phyloP scores from a whole-genome alignment of 2,888 invertebrate species.

The Heliconius ismenius region DNA sequence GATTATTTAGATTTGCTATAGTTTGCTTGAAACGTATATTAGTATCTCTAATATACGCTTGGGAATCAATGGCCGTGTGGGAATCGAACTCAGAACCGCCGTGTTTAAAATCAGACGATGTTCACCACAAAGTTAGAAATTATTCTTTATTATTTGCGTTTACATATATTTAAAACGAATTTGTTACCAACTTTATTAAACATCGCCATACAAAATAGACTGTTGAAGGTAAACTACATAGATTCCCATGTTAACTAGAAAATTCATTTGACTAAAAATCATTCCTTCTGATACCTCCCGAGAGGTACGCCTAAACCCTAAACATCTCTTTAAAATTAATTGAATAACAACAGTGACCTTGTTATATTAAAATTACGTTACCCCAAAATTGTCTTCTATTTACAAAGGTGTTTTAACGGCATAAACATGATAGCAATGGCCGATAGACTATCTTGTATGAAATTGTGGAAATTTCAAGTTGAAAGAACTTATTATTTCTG shows the following conservation, averaged over 20 bases:
- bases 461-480: not conserved
- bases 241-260: not conserved
- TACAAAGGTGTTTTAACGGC: not conserved
- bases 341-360: not conserved
- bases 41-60: no score
- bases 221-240: not conserved
- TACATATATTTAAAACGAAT: no score
- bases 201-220: not conserved
- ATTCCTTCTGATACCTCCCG: not conserved
- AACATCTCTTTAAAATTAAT: not conserved
- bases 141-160: no score
- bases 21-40: no score
- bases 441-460: not conserved
- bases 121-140: no score
- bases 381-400: not conserved
- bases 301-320: not conserved
- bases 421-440: not conserved
- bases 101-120: no score
- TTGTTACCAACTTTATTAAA: no score
- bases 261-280: not conserved
- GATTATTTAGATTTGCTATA: no score
- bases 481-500: constrained; percentile 7
- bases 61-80: no score
- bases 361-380: not conserved
- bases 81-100: no score